Base-by-base conservation (phyloP, 2,888 invertebrate species). In the Agelastica alni region DNA sequence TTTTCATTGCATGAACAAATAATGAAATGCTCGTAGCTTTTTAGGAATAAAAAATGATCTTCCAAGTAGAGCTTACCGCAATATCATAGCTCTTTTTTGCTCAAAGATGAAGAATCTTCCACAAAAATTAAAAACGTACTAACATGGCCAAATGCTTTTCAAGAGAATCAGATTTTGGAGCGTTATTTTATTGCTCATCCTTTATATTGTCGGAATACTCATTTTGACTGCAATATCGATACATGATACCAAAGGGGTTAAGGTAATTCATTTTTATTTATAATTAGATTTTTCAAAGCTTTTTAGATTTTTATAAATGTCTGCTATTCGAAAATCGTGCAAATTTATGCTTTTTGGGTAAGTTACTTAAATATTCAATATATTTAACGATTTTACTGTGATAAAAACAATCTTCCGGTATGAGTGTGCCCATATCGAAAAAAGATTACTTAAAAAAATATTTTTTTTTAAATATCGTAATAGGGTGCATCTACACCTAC, bases 141-240 rank as follows among this genome's bases (percentile, higher is more conserved):
- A 57, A 56, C 55, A 73, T 73, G 72, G 72, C 55, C 72, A 70
- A 64, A 75, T 75, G 75, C 72, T 68, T 65, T 62, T 75, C 70
- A 73, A 73, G 63, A 74, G 72, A 65, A 70, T 77, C 63, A 74
- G 78, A 64, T 70, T 79, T 68, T 78, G 76, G 72, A 70, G 77
- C 49, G 72, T 79, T 63, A 76, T 73, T 51, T 61, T 75, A 51
- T 67, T 79, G 54, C 70, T 79, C 56, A 66, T 74, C 44, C 58
- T 77, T 39, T 79, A 79, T 62, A 64, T 79, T 53, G 72, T 73
- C 37, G 79, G 78, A 12, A 76, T 79, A 12, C 65, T 79, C 3
- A 68, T 79, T 41, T 69, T 79, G 18, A 78, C 78, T 2, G 76
- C 76, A 2, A 73, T 79, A 31, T 77, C 78, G 3, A 65, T 79